phyloP scores from a whole-genome alignment of 2,888 invertebrate species.

The Bhutanitis thaidina region DNA sequence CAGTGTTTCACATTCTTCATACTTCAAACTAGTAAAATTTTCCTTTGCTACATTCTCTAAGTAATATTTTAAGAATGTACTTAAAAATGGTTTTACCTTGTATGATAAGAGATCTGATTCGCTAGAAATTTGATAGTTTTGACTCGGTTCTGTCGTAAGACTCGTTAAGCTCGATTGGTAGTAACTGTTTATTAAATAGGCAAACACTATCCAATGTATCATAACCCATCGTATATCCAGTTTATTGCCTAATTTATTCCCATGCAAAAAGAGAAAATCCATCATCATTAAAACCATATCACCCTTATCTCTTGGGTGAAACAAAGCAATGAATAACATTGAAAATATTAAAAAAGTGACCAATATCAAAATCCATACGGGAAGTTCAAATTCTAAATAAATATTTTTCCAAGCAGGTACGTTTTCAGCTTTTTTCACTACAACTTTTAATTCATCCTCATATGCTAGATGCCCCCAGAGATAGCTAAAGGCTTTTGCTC shows the following conservation, averaged over 20 bases:
- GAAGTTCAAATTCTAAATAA: slow-evolving; percentile 37
- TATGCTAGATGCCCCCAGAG: slow-evolving; percentile 37
- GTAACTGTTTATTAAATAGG: slow-evolving; percentile 39
- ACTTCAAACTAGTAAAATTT: slow-evolving; percentile 3
- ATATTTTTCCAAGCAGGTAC: slow-evolving; percentile 38
- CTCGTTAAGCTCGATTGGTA: slow-evolving; percentile 45
- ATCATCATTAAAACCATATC: slow-evolving; percentile 35
- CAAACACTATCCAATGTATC: slow-evolving; percentile 46
- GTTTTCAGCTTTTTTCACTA: slow-evolving; percentile 38
- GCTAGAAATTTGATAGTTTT: slow-evolving; percentile 41
- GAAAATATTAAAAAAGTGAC: slow-evolving; percentile 32
- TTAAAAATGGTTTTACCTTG: slow-evolving; percentile 44
- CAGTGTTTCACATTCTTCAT: slow-evolving; percentile 26
- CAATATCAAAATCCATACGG: slow-evolving; percentile 39
- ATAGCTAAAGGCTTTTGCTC: slow-evolving; percentile 37
- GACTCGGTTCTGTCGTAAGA: slow-evolving; percentile 36
- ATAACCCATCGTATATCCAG: slow-evolving; percentile 30
- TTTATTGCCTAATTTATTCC: slow-evolving; percentile 27
- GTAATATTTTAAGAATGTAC: slow-evolving; percentile 29
- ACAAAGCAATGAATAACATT: slow-evolving; percentile 28
- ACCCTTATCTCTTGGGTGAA: slow-evolving; percentile 31
- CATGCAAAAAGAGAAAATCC: slow-evolving; percentile 36
- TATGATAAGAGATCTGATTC: slow-evolving; percentile 30
- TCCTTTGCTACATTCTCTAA: slow-evolving; percentile 24
- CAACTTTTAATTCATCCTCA: slow-evolving; percentile 37